Conservation (phyloP, 2,113 vertebrate species). For the Microtus pennsylvanicus region DNA sequence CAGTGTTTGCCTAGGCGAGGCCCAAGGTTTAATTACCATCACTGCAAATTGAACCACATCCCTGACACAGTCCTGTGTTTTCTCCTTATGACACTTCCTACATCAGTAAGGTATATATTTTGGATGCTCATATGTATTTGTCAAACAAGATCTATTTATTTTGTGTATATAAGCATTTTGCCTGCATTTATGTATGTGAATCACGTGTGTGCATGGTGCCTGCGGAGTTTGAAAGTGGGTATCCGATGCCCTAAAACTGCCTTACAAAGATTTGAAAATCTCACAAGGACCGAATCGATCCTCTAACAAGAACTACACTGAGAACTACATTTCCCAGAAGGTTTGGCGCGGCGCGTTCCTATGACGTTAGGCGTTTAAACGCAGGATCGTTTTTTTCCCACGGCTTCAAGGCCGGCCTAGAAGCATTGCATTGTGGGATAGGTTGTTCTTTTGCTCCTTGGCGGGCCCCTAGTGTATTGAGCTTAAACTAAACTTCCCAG, state of each 20-base stretch:
- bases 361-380: neutral
- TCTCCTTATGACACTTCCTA: neutral
- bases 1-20: neutral
- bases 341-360: neutral
- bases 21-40: neutral
- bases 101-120: neutral
- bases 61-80: neutral
- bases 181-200: neutral
- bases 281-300: neutral
- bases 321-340: constrained; percentile 51
- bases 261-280: neutral
- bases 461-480: rapidly evolving
- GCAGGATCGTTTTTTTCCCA: neutral
- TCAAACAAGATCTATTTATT: neutral
- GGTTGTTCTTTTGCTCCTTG: neutral
- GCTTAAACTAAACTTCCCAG: constrained; percentile 71
- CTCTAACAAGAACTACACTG: neutral
- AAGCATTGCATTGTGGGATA: constrained; percentile 49
- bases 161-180: neutral
- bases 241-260: neutral
- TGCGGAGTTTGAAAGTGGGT: neutral
- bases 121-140: neutral
- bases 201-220: neutral
- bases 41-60: neutral
- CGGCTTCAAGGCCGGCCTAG: rapidly evolving